Evolutionary conservation across 2,797 vertebrate species (phyloP), one percentile per base, ranked within the genome.

Genomic region (Nyctibius grandis): DNA sequence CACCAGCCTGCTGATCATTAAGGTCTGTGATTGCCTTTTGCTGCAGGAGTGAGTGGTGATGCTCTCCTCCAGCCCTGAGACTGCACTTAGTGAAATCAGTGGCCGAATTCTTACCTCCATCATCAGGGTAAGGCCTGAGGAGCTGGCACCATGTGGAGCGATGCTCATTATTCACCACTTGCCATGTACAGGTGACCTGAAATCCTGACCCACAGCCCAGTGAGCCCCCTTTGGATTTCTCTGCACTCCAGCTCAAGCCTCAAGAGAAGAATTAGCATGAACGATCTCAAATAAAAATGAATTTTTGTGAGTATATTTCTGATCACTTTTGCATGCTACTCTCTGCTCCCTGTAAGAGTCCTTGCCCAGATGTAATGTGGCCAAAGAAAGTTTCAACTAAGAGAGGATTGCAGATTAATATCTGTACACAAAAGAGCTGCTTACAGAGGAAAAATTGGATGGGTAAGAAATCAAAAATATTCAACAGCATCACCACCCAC

Each of bases 121-220:
- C 33, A 25, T 18, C 42, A 34, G 57, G 38, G n/a, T 72, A 56
- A 72, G 34, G 50, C 72, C 60, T 0, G 1, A 88, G 68, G 60
- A 65, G 50, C 18, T 51, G 45, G 48, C 25, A 44, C 48, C 22
- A 3, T 3, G 29, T 6, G 5, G 10, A 2, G 1, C 31, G 57
- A 33, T 84, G 75, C 72, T 96, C 84, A 57, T 91, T 96, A 91
- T 94, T 92, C 87, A 88, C 33, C 19, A 5, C 60, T 56, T 89
- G 76, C 65, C 73, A 42, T 0, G 8, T 50, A 50, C 36, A 50
- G 60, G 45, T 91, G 92, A 96, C 95, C 91, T 2, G 9, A 75
- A 92, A 96, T 44, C 48, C 68, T 96, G 91, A 95, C 92, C 92
- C 89, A 50, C 53, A 77, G 60, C 17, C 72, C 57, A 44, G 34